Evolutionary conservation across 1,140 invertebrate genomes (phyloP).

Genomic region (Solenopsis fugax): DNA sequence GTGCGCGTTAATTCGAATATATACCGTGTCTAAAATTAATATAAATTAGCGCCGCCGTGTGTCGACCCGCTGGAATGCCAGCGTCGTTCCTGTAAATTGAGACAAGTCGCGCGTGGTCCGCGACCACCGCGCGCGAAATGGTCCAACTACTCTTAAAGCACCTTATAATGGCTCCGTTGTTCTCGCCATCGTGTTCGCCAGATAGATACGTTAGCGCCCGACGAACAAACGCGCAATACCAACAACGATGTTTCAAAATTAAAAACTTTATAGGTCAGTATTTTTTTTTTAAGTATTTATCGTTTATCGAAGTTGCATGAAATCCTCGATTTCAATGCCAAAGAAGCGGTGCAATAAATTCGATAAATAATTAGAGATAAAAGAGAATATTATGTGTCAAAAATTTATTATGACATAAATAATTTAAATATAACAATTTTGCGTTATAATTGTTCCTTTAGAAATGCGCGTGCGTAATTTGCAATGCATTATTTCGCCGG

Average conservation of each 20-base stretch:
- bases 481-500: neutral
- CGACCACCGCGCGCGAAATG: conserved; percentile 32
- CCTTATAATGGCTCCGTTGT: conserved; percentile 15
- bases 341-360: neutral
- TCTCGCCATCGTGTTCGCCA: neutral
- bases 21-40: conserved; percentile 73
- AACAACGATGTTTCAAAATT: no score
- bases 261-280: neutral
- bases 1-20: conserved; percentile 68
- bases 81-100: conserved; percentile 72
- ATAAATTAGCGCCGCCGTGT: conserved; percentile 69
- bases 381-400: neutral
- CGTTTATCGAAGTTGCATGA: neutral
- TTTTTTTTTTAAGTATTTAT: neutral
- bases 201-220: conserved; percentile 12
- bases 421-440: conserved; percentile 2
- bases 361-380: neutral
- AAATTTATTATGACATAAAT: neutral
- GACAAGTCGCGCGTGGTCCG: conserved; percentile 65
- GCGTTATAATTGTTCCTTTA: neutral
- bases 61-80: conserved; percentile 63
- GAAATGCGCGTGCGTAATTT: neutral
- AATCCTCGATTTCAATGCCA: neutral
- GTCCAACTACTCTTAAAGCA: conserved; percentile 23
- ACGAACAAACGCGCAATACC: neutral